phyloP scores from a whole-genome alignment of 2,888 invertebrate genomes.

The Conus canariensis region DNA sequence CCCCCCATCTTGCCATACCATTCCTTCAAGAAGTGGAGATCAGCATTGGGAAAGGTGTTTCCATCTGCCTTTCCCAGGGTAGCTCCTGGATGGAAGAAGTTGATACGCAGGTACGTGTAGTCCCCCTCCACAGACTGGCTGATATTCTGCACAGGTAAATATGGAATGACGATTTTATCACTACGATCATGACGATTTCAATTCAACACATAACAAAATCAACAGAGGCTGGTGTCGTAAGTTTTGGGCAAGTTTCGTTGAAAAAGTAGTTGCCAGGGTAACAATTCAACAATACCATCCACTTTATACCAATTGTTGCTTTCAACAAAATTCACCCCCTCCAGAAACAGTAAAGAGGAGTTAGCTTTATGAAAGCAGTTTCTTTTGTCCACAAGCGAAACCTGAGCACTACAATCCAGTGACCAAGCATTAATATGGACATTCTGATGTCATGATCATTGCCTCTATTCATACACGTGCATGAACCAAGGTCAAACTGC shows the following conservation, averaged over 20 bases:
- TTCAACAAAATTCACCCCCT: background rate
- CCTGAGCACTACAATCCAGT: background rate
- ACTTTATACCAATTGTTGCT: background rate
- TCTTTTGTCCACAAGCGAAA: slow-evolving; percentile 30
- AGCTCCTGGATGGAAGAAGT: slow-evolving; percentile 99
- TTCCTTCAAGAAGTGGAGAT: slow-evolving; percentile 98
- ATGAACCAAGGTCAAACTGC: too few species aligned
- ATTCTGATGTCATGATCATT: background rate
- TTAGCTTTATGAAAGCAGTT: background rate
- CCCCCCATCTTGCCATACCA: background rate
- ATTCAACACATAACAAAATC: too few species aligned
- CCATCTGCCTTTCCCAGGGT: slow-evolving; percentile 95
- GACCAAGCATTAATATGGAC: slow-evolving; percentile 33
- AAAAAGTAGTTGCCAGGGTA: too few species aligned
- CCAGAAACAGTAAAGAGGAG: background rate
- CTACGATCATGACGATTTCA: too few species aligned
- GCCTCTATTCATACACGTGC: too few species aligned
- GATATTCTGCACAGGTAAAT: slow-evolving; percentile 85
- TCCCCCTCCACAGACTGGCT: slow-evolving; percentile 99
- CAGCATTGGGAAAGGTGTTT: slow-evolving; percentile 93
- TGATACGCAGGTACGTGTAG: slow-evolving; percentile 97
- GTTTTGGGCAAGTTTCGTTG: too few species aligned
- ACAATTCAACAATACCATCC: too few species aligned
- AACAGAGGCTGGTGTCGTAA: too few species aligned
- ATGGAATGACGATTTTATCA: background rate